phyloP scores from a whole-genome alignment of 2,113 vertebrate species.

The Lycaon pictus region DNA sequence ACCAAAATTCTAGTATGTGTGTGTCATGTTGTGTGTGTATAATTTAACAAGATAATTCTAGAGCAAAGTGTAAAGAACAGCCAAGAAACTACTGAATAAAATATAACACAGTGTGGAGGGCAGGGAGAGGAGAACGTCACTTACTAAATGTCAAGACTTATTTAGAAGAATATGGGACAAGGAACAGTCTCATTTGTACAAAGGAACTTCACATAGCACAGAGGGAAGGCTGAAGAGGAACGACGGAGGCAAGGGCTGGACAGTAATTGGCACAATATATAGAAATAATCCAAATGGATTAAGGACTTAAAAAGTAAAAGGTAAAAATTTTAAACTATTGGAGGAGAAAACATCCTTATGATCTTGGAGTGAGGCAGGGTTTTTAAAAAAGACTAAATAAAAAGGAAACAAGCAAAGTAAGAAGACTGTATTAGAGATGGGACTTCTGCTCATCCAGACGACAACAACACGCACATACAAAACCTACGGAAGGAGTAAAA shows the following conservation, averaged over 20 bases:
- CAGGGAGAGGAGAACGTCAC: neutral
- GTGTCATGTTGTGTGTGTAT: neutral
- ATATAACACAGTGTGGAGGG: neutral
- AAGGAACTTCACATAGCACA: neutral
- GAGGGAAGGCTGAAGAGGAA: neutral
- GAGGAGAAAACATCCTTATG: neutral
- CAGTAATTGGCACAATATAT: neutral
- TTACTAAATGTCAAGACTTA: neutral
- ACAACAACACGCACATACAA: neutral
- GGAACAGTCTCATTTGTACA: neutral
- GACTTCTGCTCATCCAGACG: neutral
- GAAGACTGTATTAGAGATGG: neutral
- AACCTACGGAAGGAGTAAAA: neutral
- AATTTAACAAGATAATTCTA: conserved; percentile 27
- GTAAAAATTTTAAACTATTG: neutral
- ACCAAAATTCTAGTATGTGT: neutral
- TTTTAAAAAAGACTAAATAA: neutral
- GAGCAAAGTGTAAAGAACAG: neutral
- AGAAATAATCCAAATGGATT: neutral
- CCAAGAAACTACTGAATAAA: neutral
- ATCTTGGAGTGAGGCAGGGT: neutral
- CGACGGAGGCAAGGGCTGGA: no score
- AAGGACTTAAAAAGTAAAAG: neutral
- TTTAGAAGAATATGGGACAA: neutral
- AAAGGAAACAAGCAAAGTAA: neutral